These are phyloP conservation scores for Engraulis encrasicolus DNA, from an alignment of 2,113 vertebrate species.

Conservation along the genomic window DNA sequence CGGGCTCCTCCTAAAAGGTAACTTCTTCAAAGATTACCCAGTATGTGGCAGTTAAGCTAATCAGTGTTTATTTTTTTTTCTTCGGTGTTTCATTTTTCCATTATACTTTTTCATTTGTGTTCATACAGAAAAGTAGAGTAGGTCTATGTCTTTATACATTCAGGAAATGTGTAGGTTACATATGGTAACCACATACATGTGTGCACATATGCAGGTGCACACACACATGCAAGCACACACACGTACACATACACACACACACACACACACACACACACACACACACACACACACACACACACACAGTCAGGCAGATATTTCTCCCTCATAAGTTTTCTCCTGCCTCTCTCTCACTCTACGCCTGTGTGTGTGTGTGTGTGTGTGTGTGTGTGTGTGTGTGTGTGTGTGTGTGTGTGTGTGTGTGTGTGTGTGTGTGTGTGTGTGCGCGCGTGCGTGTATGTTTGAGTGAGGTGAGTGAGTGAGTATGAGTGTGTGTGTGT, in stretches of 20 bases:
- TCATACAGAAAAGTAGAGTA: not conserved
- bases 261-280: not conserved
- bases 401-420: slow-evolving; percentile 25
- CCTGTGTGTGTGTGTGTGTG: not conserved
- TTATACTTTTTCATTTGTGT: too few species aligned
- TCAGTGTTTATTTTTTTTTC: too few species aligned
- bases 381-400: slow-evolving; percentile 10
- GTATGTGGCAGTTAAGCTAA: not conserved
- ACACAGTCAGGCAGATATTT: not conserved
- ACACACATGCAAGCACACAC: not conserved
- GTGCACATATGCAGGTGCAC: not conserved
- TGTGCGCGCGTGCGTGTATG: slow-evolving; percentile 3
- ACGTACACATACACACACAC: not conserved
- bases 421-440: slow-evolving; percentile 21
- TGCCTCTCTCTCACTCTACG: not conserved
- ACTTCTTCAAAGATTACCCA: not conserved
- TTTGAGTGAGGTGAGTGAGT: slow-evolving; percentile 15
- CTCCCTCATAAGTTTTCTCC: not conserved
- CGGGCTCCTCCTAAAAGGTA: not conserved
- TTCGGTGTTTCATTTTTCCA: too few species aligned
- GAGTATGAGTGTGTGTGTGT: slow-evolving; percentile 20
- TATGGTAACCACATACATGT: not conserved
- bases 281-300: too few species aligned
- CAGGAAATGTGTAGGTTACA: not conserved
- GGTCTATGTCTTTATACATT: not conserved